Conservation (phyloP, 2,797 vertebrate species). For the Eospalax fontanierii region DNA sequence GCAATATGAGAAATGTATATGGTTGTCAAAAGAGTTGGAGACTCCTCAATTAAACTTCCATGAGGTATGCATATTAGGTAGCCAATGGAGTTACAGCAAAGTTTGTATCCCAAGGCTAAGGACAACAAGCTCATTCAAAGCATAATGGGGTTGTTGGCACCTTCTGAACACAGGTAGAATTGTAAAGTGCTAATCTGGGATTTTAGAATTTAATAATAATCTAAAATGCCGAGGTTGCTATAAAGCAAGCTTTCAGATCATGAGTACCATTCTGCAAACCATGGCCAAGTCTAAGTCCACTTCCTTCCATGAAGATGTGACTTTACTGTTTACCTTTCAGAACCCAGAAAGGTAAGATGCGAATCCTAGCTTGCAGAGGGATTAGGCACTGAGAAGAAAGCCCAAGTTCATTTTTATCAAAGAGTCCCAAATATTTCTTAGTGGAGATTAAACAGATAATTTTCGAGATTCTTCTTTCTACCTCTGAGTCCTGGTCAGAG, state of each 20-base stretch:
- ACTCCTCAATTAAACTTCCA: background rate
- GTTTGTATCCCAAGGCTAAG: background rate
- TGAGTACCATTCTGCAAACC: background rate
- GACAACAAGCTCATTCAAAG: background rate
- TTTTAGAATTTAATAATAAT: background rate
- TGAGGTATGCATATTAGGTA: background rate
- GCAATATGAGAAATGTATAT: background rate
- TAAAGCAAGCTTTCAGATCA: background rate
- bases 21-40: background rate
- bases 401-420: slow-evolving; percentile 16
- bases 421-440: background rate
- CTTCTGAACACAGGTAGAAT: background rate
- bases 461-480: background rate
- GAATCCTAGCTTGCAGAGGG: background rate
- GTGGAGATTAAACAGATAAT: background rate
- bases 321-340: background rate
- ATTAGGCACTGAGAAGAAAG: background rate
- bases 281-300: background rate
- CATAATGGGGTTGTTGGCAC: background rate
- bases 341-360: background rate
- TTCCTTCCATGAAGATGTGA: background rate
- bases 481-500: background rate
- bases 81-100: background rate
- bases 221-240: background rate
- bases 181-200: background rate